phyloP scores from a whole-genome alignment of 2,113 vertebrate genomes.

The Rana temporaria region DNA sequence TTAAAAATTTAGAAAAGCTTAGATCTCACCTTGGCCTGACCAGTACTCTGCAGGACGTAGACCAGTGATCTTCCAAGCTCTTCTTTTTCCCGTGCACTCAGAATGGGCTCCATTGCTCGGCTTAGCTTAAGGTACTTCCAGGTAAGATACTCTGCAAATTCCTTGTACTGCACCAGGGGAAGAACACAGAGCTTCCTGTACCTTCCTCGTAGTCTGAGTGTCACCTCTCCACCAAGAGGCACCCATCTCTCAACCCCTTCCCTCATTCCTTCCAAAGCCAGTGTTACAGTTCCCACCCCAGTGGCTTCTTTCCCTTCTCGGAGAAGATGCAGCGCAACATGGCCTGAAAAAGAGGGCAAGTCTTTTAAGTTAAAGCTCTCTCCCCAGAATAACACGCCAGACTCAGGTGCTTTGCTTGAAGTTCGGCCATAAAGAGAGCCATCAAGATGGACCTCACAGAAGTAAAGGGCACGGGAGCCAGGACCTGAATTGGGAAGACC shows the following conservation, averaged over 20 bases:
- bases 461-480: conserved; percentile 74
- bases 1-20: too few relatives aligned
- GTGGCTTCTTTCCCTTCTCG: conserved; percentile 73
- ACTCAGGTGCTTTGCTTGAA: conserved; percentile 71
- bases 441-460: conserved; percentile 86
- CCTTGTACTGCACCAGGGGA: conserved; percentile 92
- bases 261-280: conserved; percentile 51
- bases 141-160: conserved; percentile 91
- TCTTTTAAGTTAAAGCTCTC: conserved; percentile 90
- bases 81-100: conserved; percentile 87
- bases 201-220: conserved; percentile 79
- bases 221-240: conserved; percentile 66
- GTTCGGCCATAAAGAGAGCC: conserved; percentile 86
- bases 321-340: conserved; percentile 81
- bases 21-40: conserved; percentile 85
- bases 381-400: conserved; percentile 71
- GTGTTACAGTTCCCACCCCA: conserved; percentile 71
- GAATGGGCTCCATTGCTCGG: conserved; percentile 77
- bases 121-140: conserved; percentile 86
- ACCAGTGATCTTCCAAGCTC: conserved; percentile 88
- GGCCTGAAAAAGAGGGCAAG: conserved; percentile 73
- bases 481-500: conserved; percentile 80
- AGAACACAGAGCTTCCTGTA: conserved; percentile 85
- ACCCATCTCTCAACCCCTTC: conserved; percentile 81
- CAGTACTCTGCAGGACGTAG: conserved; percentile 88